These are phyloP conservation scores for Denticeps clupeoides DNA, from an alignment of 2,797 vertebrate genomes.

Conservation along the genomic window DNA sequence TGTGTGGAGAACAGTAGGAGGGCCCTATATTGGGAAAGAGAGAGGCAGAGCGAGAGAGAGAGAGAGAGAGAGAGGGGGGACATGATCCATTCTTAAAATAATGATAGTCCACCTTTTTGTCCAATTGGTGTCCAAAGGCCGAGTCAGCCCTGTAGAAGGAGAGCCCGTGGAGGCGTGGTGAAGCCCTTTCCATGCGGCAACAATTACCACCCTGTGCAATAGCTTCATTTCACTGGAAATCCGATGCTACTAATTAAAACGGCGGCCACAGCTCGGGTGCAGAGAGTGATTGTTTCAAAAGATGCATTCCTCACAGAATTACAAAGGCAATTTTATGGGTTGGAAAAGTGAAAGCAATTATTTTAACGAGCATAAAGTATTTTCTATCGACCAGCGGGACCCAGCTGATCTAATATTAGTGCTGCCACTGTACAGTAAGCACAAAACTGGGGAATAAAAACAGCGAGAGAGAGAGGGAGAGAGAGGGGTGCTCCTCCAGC, in stretches of 20 bases:
- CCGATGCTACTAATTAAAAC: slow-evolving; percentile 64
- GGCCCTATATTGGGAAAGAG: too few relatives aligned
- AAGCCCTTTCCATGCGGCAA: too few relatives aligned
- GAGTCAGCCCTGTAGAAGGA: slow-evolving; percentile 66
- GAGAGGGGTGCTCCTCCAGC: slow-evolving; percentile 33
- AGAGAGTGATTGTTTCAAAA: slow-evolving; percentile 54
- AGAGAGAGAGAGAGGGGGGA: background rate
- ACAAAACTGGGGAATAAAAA: slow-evolving; percentile 39
- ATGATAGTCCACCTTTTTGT: slow-evolving; percentile 72
- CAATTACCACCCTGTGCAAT: slow-evolving; percentile 78
- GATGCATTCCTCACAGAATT: slow-evolving; percentile 52
- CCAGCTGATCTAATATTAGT: slow-evolving; percentile 57
- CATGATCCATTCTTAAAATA: slow-evolving; percentile 54
- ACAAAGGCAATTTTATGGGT: slow-evolving; percentile 61
- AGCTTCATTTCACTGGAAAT: slow-evolving; percentile 65
- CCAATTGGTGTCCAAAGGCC: slow-evolving; percentile 74
- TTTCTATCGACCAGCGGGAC: slow-evolving; percentile 54
- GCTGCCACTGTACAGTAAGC: slow-evolving; percentile 43
- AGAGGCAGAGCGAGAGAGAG: slow-evolving; percentile 16
- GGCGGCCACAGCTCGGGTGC: slow-evolving; percentile 44
- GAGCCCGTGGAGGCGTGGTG: too few relatives aligned
- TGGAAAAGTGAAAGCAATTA: slow-evolving; percentile 59
- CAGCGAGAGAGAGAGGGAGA: slow-evolving; percentile 6
- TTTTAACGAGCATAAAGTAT: slow-evolving; percentile 61
- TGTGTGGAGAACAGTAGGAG: slow-evolving; percentile 10